Conservation (phyloP, 2,888 invertebrate genomes). For the Parapristionchus giblindavisi region DNA sequence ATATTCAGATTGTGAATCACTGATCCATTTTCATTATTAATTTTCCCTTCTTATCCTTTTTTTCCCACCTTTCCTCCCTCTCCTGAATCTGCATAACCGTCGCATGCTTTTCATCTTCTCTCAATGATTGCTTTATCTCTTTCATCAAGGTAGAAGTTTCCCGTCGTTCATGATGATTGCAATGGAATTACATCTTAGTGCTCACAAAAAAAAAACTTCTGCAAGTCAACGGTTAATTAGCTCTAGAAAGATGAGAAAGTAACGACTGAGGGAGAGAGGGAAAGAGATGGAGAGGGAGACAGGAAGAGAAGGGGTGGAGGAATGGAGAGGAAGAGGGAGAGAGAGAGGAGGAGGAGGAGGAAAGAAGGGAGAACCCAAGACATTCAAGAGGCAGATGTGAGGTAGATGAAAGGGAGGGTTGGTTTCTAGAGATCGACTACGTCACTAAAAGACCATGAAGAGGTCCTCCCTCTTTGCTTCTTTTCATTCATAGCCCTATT, state of each 20-base stretch:
- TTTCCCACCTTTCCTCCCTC: too few relatives aligned
- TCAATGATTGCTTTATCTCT: too few relatives aligned
- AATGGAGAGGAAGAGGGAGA: slow-evolving; percentile 4
- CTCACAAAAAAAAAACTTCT: not conserved
- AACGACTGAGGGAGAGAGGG: not conserved
- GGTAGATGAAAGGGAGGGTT: slow-evolving; percentile 22
- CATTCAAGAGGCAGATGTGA: slow-evolving; percentile 1
- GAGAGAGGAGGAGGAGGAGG: not conserved
- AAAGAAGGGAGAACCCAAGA: not conserved
- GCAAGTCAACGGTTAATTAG: not conserved
- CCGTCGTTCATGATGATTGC: not conserved
- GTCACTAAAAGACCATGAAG: slow-evolving; percentile 1
- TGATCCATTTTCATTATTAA: too few relatives aligned
- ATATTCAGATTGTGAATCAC: too few relatives aligned
- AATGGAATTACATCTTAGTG: not conserved
- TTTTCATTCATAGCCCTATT: too few relatives aligned
- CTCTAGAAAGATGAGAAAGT: not conserved
- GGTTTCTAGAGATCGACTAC: slow-evolving; percentile 34
- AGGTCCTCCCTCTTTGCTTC: too few relatives aligned
- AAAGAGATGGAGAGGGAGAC: not conserved
- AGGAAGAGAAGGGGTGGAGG: slow-evolving; percentile 5
- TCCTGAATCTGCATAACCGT: too few relatives aligned
- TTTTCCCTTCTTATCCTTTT: too few relatives aligned
- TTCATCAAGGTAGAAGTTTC: too few relatives aligned
- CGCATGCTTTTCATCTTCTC: too few relatives aligned